Percentiles rank a stretch among this genome's conserved stretches.
Evolutionary conservation across 2,888 invertebrate genomes (phyloP).

Genomic region (Epicampocera succincta): DNA sequence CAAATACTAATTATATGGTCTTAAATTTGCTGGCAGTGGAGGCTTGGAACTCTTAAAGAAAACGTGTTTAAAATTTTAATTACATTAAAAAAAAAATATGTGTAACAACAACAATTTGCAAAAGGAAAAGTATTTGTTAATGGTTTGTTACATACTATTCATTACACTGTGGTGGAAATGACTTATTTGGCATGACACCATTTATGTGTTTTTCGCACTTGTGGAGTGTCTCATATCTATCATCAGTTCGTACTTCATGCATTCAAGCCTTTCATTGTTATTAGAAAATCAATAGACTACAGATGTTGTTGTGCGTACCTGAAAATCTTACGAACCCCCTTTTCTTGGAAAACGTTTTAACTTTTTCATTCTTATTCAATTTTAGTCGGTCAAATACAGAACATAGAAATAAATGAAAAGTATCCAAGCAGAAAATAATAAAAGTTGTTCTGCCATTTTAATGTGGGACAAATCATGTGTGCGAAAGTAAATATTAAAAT

Average conservation of each 20-base stretch:
- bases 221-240: no score
- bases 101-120: conserved; percentile 31
- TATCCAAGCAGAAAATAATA: conserved; percentile 14
- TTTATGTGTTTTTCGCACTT: no score
- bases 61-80: conserved; percentile 44
- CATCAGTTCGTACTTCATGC: no score
- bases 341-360: conserved; percentile 18
- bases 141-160: conserved; percentile 11
- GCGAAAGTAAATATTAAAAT: no score
- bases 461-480: conserved; percentile 15
- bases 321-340: not conserved
- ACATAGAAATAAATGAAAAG: conserved; percentile 5
- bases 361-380: no score
- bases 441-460: conserved; percentile 14
- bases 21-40: not conserved
- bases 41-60: not conserved
- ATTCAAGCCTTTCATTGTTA: not conserved
- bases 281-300: conserved; percentile 38
- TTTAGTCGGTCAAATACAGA: conserved; percentile 1
- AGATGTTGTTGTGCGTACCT: conserved; percentile 25
- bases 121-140: conserved; percentile 33
- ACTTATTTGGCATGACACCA: conserved; percentile 2
- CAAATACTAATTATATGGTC: conserved; percentile 16
- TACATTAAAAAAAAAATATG: conserved; percentile 3
- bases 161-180: not conserved